These are phyloP conservation scores for Lucifuga dentata DNA, from an alignment of 2,113 vertebrate genomes.

Conservation along the genomic window DNA sequence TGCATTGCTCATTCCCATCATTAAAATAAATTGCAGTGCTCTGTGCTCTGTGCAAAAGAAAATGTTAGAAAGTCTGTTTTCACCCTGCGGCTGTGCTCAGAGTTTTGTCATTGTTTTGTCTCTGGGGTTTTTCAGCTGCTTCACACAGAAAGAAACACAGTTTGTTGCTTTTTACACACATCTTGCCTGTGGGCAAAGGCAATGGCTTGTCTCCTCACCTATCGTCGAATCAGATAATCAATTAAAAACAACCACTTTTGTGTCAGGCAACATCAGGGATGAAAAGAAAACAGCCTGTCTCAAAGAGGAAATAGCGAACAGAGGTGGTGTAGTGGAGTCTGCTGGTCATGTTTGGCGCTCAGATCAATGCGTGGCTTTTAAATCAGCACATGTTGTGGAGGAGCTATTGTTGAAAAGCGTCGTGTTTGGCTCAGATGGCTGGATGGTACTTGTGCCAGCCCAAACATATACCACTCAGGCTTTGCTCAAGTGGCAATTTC, in stretches of 20 bases:
- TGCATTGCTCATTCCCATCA: slow-evolving; percentile 55
- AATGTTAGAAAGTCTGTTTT: slow-evolving; percentile 28
- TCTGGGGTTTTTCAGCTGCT: slow-evolving; percentile 39
- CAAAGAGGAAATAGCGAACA: not conserved
- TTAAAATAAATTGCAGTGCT: slow-evolving; percentile 64
- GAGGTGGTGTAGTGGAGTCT: not conserved
- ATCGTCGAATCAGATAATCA: slow-evolving; percentile 48
- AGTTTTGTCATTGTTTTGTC: slow-evolving; percentile 55
- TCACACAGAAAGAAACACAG: slow-evolving; percentile 25
- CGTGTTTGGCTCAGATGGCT: slow-evolving; percentile 12
- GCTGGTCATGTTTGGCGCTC: slow-evolving; percentile 16
- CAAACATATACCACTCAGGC: slow-evolving; percentile 9
- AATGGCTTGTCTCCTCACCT: slow-evolving; percentile 8
- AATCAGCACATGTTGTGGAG: not conserved
- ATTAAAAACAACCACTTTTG: slow-evolving; percentile 53
- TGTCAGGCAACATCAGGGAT: slow-evolving; percentile 33
- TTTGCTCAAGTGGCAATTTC: slow-evolving; percentile 41
- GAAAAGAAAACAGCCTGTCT: slow-evolving; percentile 21
- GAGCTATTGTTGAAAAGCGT: slow-evolving; percentile 10
- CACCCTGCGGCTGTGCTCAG: slow-evolving; percentile 28
- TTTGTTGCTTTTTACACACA: slow-evolving; percentile 35
- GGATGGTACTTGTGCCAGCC: slow-evolving; percentile 5
- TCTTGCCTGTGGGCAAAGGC: slow-evolving; percentile 37
- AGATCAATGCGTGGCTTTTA: slow-evolving; percentile 44
- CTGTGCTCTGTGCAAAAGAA: slow-evolving; percentile 42